These are phyloP conservation scores for Ypsolopha scabrella DNA, from an alignment of 2,888 invertebrate genomes.

Conservation along the genomic window DNA sequence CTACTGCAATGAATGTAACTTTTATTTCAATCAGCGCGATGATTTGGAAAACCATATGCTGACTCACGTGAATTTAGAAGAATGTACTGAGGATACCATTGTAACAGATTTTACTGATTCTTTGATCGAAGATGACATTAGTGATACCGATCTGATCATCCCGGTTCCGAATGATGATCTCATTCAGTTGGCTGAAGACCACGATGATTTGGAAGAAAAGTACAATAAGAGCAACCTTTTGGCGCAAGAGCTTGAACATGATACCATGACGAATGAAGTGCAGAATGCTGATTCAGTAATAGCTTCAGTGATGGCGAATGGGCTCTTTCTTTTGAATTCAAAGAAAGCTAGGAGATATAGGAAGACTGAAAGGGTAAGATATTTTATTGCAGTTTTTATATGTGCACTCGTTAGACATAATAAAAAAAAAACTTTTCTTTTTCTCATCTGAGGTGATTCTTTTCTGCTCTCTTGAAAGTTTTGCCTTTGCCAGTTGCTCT, in stretches of 20 bases:
- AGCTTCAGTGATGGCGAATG: slow-evolving; percentile 44
- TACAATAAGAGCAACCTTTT: no score
- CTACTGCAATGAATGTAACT: slow-evolving; percentile 33
- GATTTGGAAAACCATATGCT: slow-evolving; percentile 26
- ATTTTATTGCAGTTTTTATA: background rate
- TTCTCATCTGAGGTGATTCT: no score
- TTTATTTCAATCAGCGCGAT: slow-evolving; percentile 17
- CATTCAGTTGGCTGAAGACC: slow-evolving; percentile 7
- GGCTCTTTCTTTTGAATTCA: slow-evolving; percentile 32
- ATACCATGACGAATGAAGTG: slow-evolving; percentile 13
- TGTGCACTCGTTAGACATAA: no score
- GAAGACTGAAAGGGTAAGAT: slow-evolving; percentile 36
- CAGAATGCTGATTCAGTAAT: slow-evolving; percentile 39
- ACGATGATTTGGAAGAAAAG: slow-evolving; percentile 1
- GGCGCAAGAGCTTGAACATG: no score
- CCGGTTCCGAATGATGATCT: background rate
- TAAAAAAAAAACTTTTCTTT: no score
- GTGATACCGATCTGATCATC: background rate
- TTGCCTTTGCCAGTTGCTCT: no score
- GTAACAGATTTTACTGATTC: slow-evolving; percentile 17
- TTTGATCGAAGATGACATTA: background rate
- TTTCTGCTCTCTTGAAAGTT: no score
- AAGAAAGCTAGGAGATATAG: slow-evolving; percentile 23
- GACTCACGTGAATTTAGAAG: slow-evolving; percentile 12
- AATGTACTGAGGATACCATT: slow-evolving; percentile 16